Evolutionary conservation across 1,140 invertebrate genomes (phyloP).

Genomic region (Drosophila micromelanica): DNA sequence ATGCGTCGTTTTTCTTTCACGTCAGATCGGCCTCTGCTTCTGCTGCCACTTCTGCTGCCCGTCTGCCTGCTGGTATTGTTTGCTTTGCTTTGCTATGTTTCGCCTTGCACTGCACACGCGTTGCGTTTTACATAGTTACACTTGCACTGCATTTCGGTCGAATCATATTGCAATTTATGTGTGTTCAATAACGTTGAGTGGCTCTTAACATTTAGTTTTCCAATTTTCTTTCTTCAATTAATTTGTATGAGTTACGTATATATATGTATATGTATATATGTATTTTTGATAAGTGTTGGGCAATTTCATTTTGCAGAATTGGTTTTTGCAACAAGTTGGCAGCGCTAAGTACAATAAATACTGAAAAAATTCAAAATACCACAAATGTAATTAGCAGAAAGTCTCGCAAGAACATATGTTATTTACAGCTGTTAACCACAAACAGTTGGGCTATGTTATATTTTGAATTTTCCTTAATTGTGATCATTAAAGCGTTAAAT

Average conservation of each 20-base stretch:
- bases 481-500: constrained; percentile 3
- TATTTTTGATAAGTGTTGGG: constrained; percentile 36
- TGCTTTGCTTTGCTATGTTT: constrained; percentile 61
- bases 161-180: constrained; percentile 18
- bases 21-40: constrained; percentile 38
- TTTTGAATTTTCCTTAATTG: constrained; percentile 11
- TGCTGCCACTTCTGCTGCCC: constrained; percentile 35
- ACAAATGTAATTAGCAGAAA: constrained; percentile 7
- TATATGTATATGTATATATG: constrained; percentile 46
- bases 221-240: constrained; percentile 66
- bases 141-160: constrained; percentile 43
- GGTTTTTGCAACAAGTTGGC: constrained; percentile 30
- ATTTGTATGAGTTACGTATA: constrained; percentile 61
- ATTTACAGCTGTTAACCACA: constrained; percentile 1
- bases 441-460: constrained; percentile 9
- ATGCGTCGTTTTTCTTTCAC: constrained; percentile 52
- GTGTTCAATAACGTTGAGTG: constrained; percentile 12
- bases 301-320: constrained; percentile 36
- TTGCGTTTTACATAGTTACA: constrained; percentile 53
- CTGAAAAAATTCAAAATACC: constrained; percentile 3
- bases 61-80: constrained; percentile 56
- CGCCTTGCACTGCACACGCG: constrained; percentile 63
- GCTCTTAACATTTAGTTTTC: constrained; percentile 42
- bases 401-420: constrained; percentile 12
- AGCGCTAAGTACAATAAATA: constrained; percentile 22